A percentile compares a stretch with the other conserved stretches of the same genome.
Evolutionary conservation across 2,888 invertebrate genomes (phyloP).

Genomic region (Alsophila aescularia): DNA sequence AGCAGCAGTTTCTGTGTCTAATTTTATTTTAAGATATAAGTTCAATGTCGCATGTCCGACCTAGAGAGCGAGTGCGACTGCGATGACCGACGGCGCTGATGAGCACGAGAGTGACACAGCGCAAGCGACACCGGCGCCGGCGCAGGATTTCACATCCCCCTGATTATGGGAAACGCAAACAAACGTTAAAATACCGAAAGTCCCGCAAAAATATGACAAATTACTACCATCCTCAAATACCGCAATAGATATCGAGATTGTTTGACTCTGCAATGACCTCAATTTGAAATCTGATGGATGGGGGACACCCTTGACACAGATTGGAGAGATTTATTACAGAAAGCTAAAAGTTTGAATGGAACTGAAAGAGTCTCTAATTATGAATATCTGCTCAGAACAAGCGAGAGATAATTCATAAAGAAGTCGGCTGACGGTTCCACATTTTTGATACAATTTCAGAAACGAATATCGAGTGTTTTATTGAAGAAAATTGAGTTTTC

Average conservation of each 20-base stretch:
- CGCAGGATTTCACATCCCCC: conserved; percentile 26
- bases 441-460: conserved; percentile 1
- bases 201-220: conserved; percentile 25
- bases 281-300: conserved; percentile 13
- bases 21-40: conserved; percentile 62
- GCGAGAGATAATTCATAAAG: conserved; percentile 1
- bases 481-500: conserved; percentile 8
- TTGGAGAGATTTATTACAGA: conserved; percentile 2
- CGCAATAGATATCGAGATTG: conserved; percentile 12
- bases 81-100: conserved; percentile 16
- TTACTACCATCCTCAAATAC: conserved; percentile 29
- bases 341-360: conserved; percentile 6
- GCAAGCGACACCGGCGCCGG: neutral
- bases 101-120: neutral
- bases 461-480: conserved; percentile 1
- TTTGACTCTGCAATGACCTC: conserved; percentile 13
- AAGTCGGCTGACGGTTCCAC: conserved; percentile 3
- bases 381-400: neutral
- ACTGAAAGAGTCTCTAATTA: conserved; percentile 5
- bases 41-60: conserved; percentile 64
- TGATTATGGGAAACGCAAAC: conserved; percentile 26
- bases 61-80: conserved; percentile 46
- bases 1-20: conserved; percentile 45
- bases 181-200: conserved; percentile 33
- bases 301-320: conserved; percentile 22